Percentiles rank a stretch among this genome's conserved stretches.
Conservation (phyloP, 2,888 invertebrate species). For the Byasa hedistus region DNA sequence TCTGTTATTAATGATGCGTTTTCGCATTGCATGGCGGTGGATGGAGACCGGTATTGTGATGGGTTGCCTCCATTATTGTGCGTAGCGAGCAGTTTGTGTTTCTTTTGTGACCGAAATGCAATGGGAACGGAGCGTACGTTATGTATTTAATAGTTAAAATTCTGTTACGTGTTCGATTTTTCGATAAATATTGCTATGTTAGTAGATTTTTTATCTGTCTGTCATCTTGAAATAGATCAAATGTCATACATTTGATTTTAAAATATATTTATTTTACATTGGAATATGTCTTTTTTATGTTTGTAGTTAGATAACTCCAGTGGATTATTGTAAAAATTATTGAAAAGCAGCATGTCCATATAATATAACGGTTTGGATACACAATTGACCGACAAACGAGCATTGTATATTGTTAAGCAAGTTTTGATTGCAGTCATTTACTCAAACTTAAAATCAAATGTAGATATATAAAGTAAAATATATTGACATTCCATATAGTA, state of each 20-base stretch:
- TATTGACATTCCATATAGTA: constrained; percentile 79
- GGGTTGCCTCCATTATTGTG: constrained; percentile 14
- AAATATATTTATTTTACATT: constrained; percentile 80
- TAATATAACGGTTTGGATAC: constrained; percentile 51
- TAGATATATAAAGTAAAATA: constrained; percentile 77
- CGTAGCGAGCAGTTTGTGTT: constrained; percentile 33
- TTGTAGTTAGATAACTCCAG: constrained; percentile 76
- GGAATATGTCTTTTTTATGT: constrained; percentile 76
- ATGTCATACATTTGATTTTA: constrained; percentile 79
- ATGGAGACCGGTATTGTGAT: constrained; percentile 30
- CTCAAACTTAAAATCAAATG: constrained; percentile 71
- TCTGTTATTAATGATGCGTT: constrained; percentile 59
- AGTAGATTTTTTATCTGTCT: constrained; percentile 78
- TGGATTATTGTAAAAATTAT: constrained; percentile 62
- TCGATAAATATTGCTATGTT: constrained; percentile 77
- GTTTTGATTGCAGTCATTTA: constrained; percentile 71
- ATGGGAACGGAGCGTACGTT: constrained; percentile 54
- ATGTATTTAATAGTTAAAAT: constrained; percentile 70
- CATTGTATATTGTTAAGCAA: constrained; percentile 73
- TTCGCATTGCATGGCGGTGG: constrained; percentile 55
- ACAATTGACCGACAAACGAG: constrained; percentile 54
- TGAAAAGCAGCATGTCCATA: constrained; percentile 51
- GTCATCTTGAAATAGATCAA: constrained; percentile 74
- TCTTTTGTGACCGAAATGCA: constrained; percentile 50
- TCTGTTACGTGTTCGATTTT: constrained; percentile 75